Evolutionary conservation across 2,113 vertebrate species (phyloP), one percentile per base, ranked within the genome.

Genomic region (Nerophis ophidion): DNA sequence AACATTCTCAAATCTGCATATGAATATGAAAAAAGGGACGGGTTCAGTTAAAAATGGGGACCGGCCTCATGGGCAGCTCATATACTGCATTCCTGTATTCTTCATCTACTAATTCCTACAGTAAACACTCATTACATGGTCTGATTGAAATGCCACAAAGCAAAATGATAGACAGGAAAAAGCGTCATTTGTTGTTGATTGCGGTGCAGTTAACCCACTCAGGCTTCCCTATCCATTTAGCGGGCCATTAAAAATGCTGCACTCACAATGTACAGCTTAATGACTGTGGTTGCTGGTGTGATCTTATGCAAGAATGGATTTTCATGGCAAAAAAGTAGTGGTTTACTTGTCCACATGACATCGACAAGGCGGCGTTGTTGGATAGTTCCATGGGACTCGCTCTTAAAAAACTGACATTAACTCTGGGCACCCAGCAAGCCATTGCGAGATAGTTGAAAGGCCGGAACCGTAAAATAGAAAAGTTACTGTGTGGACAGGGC

Each of bases 41-140:
- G 70, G 72, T 48, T 72, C 57, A 51, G 49, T 61, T 60, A 49
- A 75, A 78, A 70, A 54, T n/a, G 66, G 40, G 62, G 69, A 65
- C 60, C 49, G 65, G 74, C 59, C 75, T 61, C 40, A 68, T 62
- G 60, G 16, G 42, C 33, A 16, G 58, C 63, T 62, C n/a, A 48
- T 73, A 70, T 58, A 59, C 68, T 33, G 60, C 74, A 80, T 75
- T 86, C 83, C 63, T 57, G 45, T 63, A 77, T 79, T 68, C 55
- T 64, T 52, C 46, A 1, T 16, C n/a, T 48, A 76, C 57, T 78
- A 88, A 89, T 90, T 88, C 89, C 89, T 74, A 53, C 75, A 84
- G 84, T 84, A 75, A 61, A 72, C 15, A 47, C 44, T 56, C 38
- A 19, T 56, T 56, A 19, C 16, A 19, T 56, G 15, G 46, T 58